phyloP scores from a whole-genome alignment of 2,797 vertebrate species.

The Amblyraja radiata region DNA sequence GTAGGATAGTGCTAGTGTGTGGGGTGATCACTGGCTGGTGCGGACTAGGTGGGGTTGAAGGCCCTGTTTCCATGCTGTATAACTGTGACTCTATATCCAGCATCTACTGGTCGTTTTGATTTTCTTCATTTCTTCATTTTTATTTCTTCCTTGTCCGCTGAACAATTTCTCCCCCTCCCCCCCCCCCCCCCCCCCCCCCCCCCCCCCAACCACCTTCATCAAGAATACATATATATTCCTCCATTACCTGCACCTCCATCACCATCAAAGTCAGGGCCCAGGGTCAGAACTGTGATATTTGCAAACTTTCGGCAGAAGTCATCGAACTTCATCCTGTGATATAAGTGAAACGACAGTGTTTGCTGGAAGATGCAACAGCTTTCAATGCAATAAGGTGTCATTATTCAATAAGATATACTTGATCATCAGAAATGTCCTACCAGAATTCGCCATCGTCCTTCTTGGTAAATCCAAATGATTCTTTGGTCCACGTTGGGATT shows the following conservation, averaged over 20 bases:
- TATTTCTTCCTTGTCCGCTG: neutral
- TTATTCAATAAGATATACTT: neutral
- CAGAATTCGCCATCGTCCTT: slow-evolving; percentile 38
- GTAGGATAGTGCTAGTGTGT: too few relatives aligned
- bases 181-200: neutral
- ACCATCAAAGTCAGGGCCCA: slow-evolving; percentile 36
- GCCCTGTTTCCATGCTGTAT: too few relatives aligned
- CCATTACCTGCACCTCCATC: slow-evolving; percentile 37
- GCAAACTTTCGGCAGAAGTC: slow-evolving; percentile 37
- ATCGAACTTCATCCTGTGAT: slow-evolving; percentile 38
- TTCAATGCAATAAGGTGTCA: neutral
- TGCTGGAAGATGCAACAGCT: neutral
- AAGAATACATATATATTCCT: neutral
- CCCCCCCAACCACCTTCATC: neutral
- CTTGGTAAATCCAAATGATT: slow-evolving; percentile 38
- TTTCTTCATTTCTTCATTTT: too few relatives aligned
- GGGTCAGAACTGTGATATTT: slow-evolving; percentile 36
- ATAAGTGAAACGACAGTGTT: neutral
- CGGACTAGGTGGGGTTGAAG: too few relatives aligned
- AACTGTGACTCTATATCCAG: too few relatives aligned
- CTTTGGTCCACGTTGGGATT: slow-evolving; percentile 37
- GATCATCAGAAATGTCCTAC: neutral
- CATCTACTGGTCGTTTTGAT: too few relatives aligned
- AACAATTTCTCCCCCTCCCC: neutral
- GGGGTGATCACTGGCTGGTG: too few relatives aligned